A percentile compares a stretch with the other conserved stretches of the same genome.
Evolutionary conservation across 2,888 invertebrate genomes (phyloP).

Genomic region (Melieria crassipennis): DNA sequence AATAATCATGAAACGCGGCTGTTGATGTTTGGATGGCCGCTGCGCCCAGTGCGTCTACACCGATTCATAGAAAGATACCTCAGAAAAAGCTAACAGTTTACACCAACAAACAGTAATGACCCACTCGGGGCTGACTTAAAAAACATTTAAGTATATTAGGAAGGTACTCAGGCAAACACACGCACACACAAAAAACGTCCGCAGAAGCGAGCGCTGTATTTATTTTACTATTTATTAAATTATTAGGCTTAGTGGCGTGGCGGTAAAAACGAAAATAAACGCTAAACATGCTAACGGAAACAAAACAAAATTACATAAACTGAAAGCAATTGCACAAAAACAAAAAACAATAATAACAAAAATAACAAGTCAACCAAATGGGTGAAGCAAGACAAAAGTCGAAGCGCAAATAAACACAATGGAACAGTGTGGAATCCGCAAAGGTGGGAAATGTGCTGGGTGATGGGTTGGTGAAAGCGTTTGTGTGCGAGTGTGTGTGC

Average conservation of each 20-base stretch:
- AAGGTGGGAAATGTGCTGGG: background rate
- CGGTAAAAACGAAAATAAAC: background rate
- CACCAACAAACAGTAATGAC: conserved; percentile 49
- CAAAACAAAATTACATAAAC: too few species aligned
- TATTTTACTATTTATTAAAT: conserved; percentile 34
- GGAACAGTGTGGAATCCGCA: too few species aligned
- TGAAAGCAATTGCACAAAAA: background rate
- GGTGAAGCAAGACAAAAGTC: background rate
- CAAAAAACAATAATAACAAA: background rate
- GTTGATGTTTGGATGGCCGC: too few species aligned
- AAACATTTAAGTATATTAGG: conserved; percentile 37
- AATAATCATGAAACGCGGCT: too few species aligned
- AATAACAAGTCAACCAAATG: background rate
- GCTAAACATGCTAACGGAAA: background rate
- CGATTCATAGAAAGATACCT: too few species aligned
- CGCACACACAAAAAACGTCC: conserved; percentile 1
- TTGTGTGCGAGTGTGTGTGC: background rate
- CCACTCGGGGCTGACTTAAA: conserved; percentile 47
- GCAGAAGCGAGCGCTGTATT: conserved; percentile 17
- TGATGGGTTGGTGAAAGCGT: background rate
- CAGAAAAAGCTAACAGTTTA: conserved; percentile 32
- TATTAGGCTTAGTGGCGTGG: conserved; percentile 10
- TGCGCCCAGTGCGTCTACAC: too few species aligned
- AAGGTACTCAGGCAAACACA: conserved; percentile 26
- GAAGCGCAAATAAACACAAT: too few species aligned